Percentiles rank a stretch among this genome's conserved stretches.
Conservation (phyloP, 2,888 invertebrate species). For the Eucriotettix oculatus region DNA sequence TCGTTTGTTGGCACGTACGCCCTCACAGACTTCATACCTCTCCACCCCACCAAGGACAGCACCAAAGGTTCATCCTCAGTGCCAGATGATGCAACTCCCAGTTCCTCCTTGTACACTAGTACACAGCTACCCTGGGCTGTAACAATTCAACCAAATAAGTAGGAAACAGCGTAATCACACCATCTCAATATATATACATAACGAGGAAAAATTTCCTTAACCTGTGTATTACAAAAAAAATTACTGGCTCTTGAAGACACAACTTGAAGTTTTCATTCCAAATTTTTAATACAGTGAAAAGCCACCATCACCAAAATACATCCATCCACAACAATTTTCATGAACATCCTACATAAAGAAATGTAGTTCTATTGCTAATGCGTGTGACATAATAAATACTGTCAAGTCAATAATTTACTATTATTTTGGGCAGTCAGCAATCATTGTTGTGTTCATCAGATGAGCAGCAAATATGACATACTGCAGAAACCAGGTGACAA, state of each 20-base stretch:
- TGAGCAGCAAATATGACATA: too few relatives aligned
- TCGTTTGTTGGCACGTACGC: slow-evolving; percentile 78
- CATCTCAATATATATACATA: neutral
- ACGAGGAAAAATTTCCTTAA: neutral
- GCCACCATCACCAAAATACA: too few relatives aligned
- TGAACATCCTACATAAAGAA: too few relatives aligned
- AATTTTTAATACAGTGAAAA: too few relatives aligned
- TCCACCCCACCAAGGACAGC: slow-evolving; percentile 75
- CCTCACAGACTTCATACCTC: slow-evolving; percentile 69
- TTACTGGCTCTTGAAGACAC: too few relatives aligned
- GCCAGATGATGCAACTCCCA: slow-evolving; percentile 16
- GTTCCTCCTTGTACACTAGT: slow-evolving; percentile 40
- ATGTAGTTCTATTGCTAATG: too few relatives aligned
- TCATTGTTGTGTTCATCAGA: too few relatives aligned
- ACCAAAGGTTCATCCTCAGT: slow-evolving; percentile 30
- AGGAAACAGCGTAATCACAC: neutral
- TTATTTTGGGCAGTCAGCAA: too few relatives aligned
- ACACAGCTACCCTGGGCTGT: slow-evolving; percentile 59
- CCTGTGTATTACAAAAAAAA: neutral
- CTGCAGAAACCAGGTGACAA: neutral
- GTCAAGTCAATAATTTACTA: too few relatives aligned
- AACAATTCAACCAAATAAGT: slow-evolving; percentile 11
- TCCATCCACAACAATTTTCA: too few relatives aligned
- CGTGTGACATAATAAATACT: too few relatives aligned
- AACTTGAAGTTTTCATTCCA: too few relatives aligned